phyloP scores from a whole-genome alignment of 1,140 invertebrate genomes.

The Atopsyche davidsoni region DNA sequence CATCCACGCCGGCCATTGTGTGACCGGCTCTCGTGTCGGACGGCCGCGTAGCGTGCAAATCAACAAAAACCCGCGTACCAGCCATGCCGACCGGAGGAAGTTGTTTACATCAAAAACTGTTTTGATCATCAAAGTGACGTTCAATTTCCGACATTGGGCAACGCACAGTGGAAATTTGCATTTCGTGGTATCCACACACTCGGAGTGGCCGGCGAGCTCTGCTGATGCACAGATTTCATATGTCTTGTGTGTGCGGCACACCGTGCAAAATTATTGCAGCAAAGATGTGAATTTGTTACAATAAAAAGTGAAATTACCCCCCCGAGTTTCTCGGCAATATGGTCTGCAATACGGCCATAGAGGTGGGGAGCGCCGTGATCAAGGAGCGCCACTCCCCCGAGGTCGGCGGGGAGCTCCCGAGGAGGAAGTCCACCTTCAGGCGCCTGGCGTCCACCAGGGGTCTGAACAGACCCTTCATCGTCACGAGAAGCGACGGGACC shows the following conservation, averaged over 20 bases:
- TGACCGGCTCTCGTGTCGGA: no score
- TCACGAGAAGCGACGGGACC: conserved; percentile 2
- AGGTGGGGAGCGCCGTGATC: conserved; percentile 7
- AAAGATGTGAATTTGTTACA: conserved; percentile 1
- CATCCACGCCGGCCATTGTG: no score
- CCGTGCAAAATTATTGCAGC: conserved; percentile 14
- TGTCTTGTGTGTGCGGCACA: neutral
- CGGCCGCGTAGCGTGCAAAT: no score
- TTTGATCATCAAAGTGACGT: no score
- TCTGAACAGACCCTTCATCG: conserved; percentile 33
- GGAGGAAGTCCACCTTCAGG: conserved; percentile 39
- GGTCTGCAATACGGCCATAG: conserved; percentile 23
- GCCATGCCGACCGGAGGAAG: no score
- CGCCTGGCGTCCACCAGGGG: conserved; percentile 53
- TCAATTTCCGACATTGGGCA: no score
- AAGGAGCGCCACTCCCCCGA: conserved; percentile 16
- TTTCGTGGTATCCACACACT: no score
- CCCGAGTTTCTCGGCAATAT: conserved; percentile 14
- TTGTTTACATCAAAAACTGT: no score
- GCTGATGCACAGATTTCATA: no score
- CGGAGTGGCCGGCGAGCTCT: no score
- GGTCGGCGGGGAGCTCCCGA: conserved; percentile 15
- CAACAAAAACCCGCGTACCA: no score
- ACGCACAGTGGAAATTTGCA: no score
- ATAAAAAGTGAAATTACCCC: conserved; percentile 19